Evolutionary conservation across 2,113 vertebrate genomes (phyloP).

Genomic region (Oreotrochilus melanogaster): DNA sequence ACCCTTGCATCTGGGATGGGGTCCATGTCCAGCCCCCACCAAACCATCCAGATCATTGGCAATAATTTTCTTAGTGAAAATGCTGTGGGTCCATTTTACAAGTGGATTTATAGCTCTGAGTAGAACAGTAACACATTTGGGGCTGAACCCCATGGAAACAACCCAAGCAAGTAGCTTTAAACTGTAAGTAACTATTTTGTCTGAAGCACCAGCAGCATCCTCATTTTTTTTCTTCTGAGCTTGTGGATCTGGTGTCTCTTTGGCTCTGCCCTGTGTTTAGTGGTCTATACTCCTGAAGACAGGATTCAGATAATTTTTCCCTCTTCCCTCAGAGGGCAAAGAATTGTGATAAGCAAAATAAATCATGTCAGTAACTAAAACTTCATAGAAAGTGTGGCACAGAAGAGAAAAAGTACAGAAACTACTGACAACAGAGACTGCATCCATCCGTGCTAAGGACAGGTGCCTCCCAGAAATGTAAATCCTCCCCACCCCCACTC

Average conservation of each 20-base stretch:
- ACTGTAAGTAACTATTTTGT: neutral
- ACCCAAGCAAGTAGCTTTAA: neutral
- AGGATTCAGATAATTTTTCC: neutral
- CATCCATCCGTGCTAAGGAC: neutral
- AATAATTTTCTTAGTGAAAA: neutral
- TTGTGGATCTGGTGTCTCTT: neutral
- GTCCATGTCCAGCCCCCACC: neutral
- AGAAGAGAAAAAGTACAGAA: neutral
- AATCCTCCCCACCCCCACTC: neutral
- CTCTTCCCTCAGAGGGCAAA: neutral
- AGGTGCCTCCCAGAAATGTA: neutral
- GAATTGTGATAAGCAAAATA: neutral
- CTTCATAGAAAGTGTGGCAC: neutral
- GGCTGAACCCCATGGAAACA: neutral
- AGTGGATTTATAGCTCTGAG: neutral
- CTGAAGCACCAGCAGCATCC: neutral
- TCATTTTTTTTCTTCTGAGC: neutral
- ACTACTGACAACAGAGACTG: neutral
- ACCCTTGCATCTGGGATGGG: neutral
- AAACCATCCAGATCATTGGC: neutral
- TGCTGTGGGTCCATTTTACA: neutral
- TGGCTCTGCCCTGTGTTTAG: neutral
- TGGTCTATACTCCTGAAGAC: neutral
- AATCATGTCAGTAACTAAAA: neutral
- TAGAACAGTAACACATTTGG: neutral